Evolutionary conservation across 1,140 invertebrate genomes (phyloP).

Genomic region (Cydia splendana): DNA sequence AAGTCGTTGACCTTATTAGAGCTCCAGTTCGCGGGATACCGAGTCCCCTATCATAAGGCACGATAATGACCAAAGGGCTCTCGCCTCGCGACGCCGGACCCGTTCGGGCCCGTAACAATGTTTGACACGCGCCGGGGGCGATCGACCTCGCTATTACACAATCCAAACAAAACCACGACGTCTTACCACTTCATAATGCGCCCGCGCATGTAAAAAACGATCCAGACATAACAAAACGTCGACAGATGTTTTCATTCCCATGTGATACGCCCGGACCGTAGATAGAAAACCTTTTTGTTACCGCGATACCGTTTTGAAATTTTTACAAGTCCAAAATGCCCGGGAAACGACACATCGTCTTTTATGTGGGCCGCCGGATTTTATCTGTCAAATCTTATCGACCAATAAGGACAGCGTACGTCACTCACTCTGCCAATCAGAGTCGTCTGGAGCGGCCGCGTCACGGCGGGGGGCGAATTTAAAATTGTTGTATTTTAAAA

Average conservation of each 20-base stretch:
- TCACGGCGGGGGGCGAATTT: constrained; percentile 67
- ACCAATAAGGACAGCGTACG: constrained; percentile 73
- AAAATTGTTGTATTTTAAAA: constrained; percentile 66
- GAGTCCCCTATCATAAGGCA: constrained; percentile 39
- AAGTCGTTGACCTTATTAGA: constrained; percentile 28
- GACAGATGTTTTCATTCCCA: constrained; percentile 69
- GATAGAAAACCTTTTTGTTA: constrained; percentile 57
- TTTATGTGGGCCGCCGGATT: constrained; percentile 62
- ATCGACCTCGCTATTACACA: constrained; percentile 51
- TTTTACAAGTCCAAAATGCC: constrained; percentile 64
- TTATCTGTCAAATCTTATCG: constrained; percentile 77
- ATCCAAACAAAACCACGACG: constrained; percentile 47
- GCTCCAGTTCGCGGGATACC: constrained; percentile 34
- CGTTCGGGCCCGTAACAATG: constrained; percentile 42
- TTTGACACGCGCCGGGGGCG: constrained; percentile 45
- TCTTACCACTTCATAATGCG: constrained; percentile 46
- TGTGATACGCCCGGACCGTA: constrained; percentile 49
- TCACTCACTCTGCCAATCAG: constrained; percentile 76
- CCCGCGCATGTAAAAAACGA: constrained; percentile 45
- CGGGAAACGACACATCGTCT: constrained; percentile 63
- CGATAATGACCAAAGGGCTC: constrained; percentile 44
- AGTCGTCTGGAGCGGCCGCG: constrained; percentile 47
- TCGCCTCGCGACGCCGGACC: constrained; percentile 37
- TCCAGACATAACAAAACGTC: constrained; percentile 55
- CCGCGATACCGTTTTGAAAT: constrained; percentile 67